Percentiles rank a stretch among this genome's conserved stretches.
These are phyloP conservation scores for Pseudomyrmex pallidus DNA, from an alignment of 1,140 invertebrate species.

Conservation along the genomic window DNA sequence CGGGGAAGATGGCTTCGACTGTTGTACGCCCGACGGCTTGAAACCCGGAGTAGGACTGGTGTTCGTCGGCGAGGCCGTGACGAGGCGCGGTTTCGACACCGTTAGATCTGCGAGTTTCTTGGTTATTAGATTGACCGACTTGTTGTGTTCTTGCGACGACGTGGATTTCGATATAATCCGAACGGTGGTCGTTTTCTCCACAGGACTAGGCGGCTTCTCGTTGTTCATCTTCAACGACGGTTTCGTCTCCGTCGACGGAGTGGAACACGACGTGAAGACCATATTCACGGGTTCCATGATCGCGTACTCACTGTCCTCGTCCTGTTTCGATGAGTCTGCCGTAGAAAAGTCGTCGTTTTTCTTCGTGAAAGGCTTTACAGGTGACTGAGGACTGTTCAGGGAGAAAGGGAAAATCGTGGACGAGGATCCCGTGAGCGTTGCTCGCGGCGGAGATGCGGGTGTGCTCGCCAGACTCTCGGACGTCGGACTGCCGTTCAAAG, in stretches of 20 bases:
- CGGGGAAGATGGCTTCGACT: slow-evolving; percentile 73
- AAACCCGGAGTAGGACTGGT: slow-evolving; percentile 80
- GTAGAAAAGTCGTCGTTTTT: slow-evolving; percentile 54
- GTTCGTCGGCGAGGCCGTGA: slow-evolving; percentile 74
- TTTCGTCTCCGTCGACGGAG: slow-evolving; percentile 49
- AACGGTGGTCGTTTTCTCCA: slow-evolving; percentile 34
- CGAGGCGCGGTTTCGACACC: slow-evolving; percentile 76
- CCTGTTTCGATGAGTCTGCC: slow-evolving; percentile 42
- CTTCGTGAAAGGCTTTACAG: slow-evolving; percentile 82
- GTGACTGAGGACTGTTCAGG: slow-evolving; percentile 87
- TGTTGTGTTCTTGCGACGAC: slow-evolving; percentile 47
- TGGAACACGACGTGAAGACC: slow-evolving; percentile 67
- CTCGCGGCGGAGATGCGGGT: slow-evolving; percentile 83
- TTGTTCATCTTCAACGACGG: slow-evolving; percentile 50
- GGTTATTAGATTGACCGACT: slow-evolving; percentile 52
- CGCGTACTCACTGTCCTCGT: slow-evolving; percentile 77
- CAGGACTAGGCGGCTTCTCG: slow-evolving; percentile 77
- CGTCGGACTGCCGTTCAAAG: slow-evolving; percentile 80
- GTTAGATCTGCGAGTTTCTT: slow-evolving; percentile 76
- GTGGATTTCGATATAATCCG: slow-evolving; percentile 50
- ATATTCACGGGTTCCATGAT: slow-evolving; percentile 74
- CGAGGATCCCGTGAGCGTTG: slow-evolving; percentile 85
- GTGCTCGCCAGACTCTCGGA: slow-evolving; percentile 82
- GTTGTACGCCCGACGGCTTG: slow-evolving; percentile 65
- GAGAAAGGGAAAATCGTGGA: slow-evolving; percentile 87